Base-by-base conservation (phyloP, 2,797 vertebrate species). In the Nothura maculosa region DNA sequence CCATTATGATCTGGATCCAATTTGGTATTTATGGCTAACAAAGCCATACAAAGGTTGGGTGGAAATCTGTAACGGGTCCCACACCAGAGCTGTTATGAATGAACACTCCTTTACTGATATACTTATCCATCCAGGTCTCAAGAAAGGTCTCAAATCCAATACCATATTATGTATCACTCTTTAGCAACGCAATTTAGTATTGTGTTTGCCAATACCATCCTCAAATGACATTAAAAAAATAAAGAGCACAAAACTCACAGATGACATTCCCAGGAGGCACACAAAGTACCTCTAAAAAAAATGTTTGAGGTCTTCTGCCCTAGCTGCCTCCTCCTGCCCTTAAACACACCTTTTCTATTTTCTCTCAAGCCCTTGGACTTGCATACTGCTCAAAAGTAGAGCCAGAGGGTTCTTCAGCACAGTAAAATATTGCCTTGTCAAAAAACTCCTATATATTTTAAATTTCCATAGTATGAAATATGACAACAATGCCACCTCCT, bases 361-460 rank as follows among this genome's bases (percentile, higher is more conserved):
- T 48, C 2, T 76, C 30, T 24, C 19, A 76, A 69, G 55, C n/a
- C 12, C 50, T 25, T 34, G 25, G 36, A 76, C 89, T 85, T 66
- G 62, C 55, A 69, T 10, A 13, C 34, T 60, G 27, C 48, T 81
- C 0, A 1, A 67, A 79, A 77, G 10, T 34, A 66, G 27, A 95
- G 21, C 9, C 50, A 75, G n/a, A 67, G 52, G 76, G 20, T 30
- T 45, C 43, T 63, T 79, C 69, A 81, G 57, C 27, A 36, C 16
- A 80, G 28, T 6, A 32, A 95, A 92, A 91, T n/a, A 70, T 48
- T 30, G 70, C n/a, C n/a, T 48, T 87, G 40, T 61, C 76, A 80
- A 80, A 90, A 91, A 85, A 3, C 1, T 28, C 15, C 30, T 61
- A 60, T 2, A 57, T 75, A 75, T 94, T 75, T 72, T 50, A 72